These are phyloP conservation scores for Cryptocheilus praepositus DNA, from an alignment of 2,888 invertebrate genomes.

Conservation along the genomic window DNA sequence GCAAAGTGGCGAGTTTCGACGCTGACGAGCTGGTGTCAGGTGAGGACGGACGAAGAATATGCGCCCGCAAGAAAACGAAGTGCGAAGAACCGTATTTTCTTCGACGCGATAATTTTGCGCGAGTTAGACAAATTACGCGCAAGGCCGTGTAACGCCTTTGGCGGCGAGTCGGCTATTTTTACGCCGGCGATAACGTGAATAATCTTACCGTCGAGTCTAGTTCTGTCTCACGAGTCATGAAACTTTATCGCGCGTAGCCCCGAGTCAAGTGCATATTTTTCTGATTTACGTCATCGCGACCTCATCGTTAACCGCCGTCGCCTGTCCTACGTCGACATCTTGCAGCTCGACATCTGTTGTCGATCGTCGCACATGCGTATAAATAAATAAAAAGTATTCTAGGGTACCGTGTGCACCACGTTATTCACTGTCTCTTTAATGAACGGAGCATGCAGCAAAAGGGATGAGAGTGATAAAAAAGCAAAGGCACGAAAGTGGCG, in stretches of 20 bases:
- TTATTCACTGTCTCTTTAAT: constrained; percentile 23
- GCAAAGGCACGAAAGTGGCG: neutral
- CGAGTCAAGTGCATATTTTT: too few relatives aligned
- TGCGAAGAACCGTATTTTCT: too few relatives aligned
- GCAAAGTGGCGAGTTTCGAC: neutral
- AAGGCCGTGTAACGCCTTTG: too few relatives aligned
- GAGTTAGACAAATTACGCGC: too few relatives aligned
- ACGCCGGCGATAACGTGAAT: too few relatives aligned
- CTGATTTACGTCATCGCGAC: constrained; percentile 25
- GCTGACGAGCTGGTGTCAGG: too few relatives aligned
- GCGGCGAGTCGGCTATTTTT: too few relatives aligned
- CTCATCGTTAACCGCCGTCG: constrained; percentile 27
- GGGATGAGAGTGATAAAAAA: neutral
- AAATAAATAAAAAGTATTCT: constrained; percentile 21
- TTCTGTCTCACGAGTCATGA: neutral
- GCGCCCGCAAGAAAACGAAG: neutral
- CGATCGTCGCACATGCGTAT: constrained; percentile 34
- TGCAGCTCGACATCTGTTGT: constrained; percentile 50
- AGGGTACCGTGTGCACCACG: constrained; percentile 37
- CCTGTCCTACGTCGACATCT: constrained; percentile 38
- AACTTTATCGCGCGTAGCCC: constrained; percentile 1
- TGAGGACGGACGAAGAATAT: neutral
- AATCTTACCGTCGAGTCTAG: too few relatives aligned
- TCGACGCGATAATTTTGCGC: too few relatives aligned
- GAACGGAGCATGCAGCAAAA: neutral